A percentile compares a stretch with the other conserved stretches of the same genome.
phyloP scores from a whole-genome alignment of 2,113 vertebrate genomes.

The Blennius ocellaris region DNA sequence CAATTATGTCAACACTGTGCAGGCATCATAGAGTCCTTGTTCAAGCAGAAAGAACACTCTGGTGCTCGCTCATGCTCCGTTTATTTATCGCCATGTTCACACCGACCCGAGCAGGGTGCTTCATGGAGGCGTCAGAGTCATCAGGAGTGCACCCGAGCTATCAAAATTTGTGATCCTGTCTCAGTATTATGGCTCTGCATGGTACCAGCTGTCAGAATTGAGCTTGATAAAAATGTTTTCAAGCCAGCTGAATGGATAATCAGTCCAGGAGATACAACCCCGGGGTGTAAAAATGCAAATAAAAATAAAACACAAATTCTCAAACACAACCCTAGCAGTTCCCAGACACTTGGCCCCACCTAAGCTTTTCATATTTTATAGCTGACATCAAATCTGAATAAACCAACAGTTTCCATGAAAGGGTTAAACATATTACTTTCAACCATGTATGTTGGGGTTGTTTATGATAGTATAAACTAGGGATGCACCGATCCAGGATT shows the following conservation, averaged over 20 bases:
- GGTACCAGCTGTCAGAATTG: neutral
- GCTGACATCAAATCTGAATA: too few species aligned
- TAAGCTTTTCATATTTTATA: too few species aligned
- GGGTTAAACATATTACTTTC: too few species aligned
- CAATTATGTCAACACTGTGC: slow-evolving; percentile 7
- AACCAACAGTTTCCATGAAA: too few species aligned
- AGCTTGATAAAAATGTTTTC: neutral
- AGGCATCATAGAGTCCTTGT: slow-evolving; percentile 5
- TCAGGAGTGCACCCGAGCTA: neutral
- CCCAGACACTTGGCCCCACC: too few species aligned
- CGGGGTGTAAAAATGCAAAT: too few species aligned
- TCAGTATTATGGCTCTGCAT: neutral
- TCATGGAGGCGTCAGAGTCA: neutral
- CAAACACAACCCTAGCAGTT: too few species aligned
- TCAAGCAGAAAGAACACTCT: neutral
- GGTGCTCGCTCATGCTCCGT: neutral
- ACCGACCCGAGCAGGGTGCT: neutral
- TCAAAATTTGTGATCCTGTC: slow-evolving; percentile 6
- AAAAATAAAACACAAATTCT: too few species aligned
- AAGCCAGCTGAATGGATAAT: neutral
- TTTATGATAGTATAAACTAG: too few species aligned
- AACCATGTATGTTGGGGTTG: too few species aligned
- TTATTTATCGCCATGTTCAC: neutral
- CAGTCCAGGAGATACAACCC: too few species aligned
- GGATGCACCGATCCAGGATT: too few species aligned